A percentile compares a stretch with the other conserved stretches of the same genome.
Evolutionary conservation across 2,888 invertebrate genomes (phyloP).

Genomic region (Venusia cambrica): DNA sequence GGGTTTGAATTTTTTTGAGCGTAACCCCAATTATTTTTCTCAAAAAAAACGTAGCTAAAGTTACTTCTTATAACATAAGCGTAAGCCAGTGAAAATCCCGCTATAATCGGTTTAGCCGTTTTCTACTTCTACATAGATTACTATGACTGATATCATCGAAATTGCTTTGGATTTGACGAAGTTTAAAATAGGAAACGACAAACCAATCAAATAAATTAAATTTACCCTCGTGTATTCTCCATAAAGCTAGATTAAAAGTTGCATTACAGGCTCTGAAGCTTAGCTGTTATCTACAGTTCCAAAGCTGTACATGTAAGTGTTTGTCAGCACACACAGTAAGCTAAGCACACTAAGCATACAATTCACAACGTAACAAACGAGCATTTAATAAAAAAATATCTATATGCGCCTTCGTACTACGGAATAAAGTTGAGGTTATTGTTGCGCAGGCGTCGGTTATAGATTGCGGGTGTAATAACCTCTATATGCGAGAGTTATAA

Average conservation of each 20-base stretch:
- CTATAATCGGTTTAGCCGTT: too few relatives aligned
- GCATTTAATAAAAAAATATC: slow-evolving; percentile 4
- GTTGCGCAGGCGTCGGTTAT: slow-evolving; percentile 41
- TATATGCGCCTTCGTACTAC: slow-evolving; percentile 6
- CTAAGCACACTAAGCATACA: slow-evolving; percentile 11
- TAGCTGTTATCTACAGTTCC: slow-evolving; percentile 4
- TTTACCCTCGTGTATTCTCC: too few relatives aligned
- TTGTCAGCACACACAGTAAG: slow-evolving; percentile 2
- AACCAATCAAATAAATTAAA: too few relatives aligned
- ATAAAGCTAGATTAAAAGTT: slow-evolving; percentile 6
- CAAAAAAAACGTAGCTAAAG: too few relatives aligned
- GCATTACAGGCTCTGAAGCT: slow-evolving; percentile 1
- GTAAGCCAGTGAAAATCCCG: too few relatives aligned
- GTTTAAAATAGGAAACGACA: too few relatives aligned
- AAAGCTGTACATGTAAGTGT: slow-evolving; percentile 3
- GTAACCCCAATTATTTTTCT: too few relatives aligned
- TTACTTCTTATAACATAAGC: too few relatives aligned
- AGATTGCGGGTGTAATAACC: slow-evolving; percentile 65
- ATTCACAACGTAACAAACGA: slow-evolving; percentile 9
- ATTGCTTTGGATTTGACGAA: too few relatives aligned
- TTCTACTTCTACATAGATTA: too few relatives aligned
- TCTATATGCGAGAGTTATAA: slow-evolving; percentile 28
- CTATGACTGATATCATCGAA: too few relatives aligned
- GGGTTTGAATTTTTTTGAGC: too few relatives aligned
- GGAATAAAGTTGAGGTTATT: slow-evolving; percentile 6